Conservation (phyloP, 1,140 invertebrate species). For the Sminthurinus signatus region DNA sequence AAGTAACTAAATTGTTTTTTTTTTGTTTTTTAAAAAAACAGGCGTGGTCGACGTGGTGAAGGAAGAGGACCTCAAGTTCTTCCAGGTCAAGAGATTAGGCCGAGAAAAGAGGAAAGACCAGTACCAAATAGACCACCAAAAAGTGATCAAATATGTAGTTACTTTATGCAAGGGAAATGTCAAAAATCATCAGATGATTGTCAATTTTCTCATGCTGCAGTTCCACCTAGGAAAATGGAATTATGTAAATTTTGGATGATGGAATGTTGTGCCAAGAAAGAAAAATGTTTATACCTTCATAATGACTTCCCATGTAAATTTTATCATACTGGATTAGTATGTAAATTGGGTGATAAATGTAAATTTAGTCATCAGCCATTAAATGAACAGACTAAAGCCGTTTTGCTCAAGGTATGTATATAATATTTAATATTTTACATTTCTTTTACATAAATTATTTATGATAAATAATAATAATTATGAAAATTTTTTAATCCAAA, state of each 20-base stretch:
- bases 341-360: conserved; percentile 71
- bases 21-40: background rate
- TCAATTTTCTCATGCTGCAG: conserved; percentile 76
- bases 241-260: conserved; percentile 95
- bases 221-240: conserved; percentile 80
- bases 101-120: conserved; percentile 45
- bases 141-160: conserved; percentile 64
- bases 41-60: background rate
- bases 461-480: no score
- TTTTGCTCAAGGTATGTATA: conserved; percentile 57
- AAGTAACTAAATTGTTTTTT: background rate
- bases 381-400: conserved; percentile 60
- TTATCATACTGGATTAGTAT: conserved; percentile 85
- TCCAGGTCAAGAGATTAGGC: conserved; percentile 41
- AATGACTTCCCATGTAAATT: conserved; percentile 96
- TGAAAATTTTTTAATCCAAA: no score
- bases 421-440: no score
- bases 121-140: conserved; percentile 46
- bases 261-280: conserved; percentile 90
- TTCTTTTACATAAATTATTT: no score
- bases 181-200: conserved; percentile 70
- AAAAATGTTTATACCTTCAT: conserved; percentile 95
- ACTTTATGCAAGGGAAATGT: conserved; percentile 83
- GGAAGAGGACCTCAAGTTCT: background rate
- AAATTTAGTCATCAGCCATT: conserved; percentile 89